These are phyloP conservation scores for Brachionus rubens DNA, from an alignment of 1,140 invertebrate genomes.

Conservation along the genomic window DNA sequence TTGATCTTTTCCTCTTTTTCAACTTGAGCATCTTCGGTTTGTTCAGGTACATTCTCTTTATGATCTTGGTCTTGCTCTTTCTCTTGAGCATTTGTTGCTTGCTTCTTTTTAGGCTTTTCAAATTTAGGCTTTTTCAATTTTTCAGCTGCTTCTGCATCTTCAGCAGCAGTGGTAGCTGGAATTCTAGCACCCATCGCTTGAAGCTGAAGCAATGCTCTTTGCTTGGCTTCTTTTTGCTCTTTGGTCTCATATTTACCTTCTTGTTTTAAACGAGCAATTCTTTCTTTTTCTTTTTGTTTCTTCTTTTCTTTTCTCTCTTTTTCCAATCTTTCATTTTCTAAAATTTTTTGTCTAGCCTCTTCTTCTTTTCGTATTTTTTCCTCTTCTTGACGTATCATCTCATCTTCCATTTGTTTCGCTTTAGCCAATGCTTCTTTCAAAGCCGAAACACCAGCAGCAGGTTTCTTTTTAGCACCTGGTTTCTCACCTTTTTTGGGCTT, in stretches of 20 bases:
- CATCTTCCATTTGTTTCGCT: constrained; percentile 36
- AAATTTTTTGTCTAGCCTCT: constrained; percentile 51
- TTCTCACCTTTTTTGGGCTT: constrained; percentile 37
- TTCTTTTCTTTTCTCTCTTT: constrained; percentile 75
- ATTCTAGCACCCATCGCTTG: constrained; percentile 64
- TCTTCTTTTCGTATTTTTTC: constrained; percentile 73
- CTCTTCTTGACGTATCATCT: constrained; percentile 70
- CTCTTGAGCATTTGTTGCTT: background rate
- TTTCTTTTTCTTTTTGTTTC: constrained; percentile 90
- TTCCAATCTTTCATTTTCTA: constrained; percentile 63
- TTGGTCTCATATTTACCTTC: constrained; percentile 88
- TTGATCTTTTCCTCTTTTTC: constrained; percentile 50
- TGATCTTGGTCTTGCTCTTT: background rate
- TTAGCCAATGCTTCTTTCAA: constrained; percentile 41
- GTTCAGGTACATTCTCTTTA: background rate
- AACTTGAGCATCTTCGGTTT: background rate
- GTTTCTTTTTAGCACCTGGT: constrained; percentile 30
- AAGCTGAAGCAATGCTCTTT: constrained; percentile 78
- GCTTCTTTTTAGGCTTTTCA: constrained; percentile 32
- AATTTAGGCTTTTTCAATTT: background rate
- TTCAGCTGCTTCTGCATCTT: constrained; percentile 49
- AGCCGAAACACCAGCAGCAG: constrained; percentile 21
- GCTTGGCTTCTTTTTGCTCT: constrained; percentile 78
- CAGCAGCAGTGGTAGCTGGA: constrained; percentile 56
- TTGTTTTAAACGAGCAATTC: constrained; percentile 82